Conservation (phyloP, 2,113 vertebrate species). For the Bungarus multicinctus region DNA sequence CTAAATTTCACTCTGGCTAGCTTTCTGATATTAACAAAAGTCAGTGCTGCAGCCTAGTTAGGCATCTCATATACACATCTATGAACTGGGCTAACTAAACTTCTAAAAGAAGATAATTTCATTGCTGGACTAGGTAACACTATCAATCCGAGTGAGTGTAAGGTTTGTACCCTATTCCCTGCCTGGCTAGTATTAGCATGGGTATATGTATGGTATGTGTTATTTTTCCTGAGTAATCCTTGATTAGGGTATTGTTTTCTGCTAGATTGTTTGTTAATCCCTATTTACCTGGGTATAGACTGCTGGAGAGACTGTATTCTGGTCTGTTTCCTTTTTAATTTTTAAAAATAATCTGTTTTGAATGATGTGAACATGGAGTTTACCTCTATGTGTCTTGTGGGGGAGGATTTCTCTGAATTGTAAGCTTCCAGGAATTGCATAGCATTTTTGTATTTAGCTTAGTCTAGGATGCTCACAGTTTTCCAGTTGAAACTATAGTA, state of each 20-base stretch:
- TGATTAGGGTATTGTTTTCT: background rate
- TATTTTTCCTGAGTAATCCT: background rate
- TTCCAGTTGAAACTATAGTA: background rate
- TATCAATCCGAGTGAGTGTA: background rate
- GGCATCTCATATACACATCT: background rate
- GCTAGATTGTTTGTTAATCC: background rate
- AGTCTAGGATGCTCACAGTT: background rate
- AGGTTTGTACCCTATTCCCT: background rate
- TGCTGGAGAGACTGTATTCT: background rate
- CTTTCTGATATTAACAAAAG: background rate
- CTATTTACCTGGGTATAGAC: background rate
- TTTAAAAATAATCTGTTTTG: background rate
- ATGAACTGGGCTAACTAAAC: constrained; percentile 1
- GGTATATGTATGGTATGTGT: background rate
- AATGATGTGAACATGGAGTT: background rate
- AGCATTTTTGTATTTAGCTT: background rate
- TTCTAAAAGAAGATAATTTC: constrained; percentile 3
- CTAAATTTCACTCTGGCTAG: background rate
- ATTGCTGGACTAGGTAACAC: background rate
- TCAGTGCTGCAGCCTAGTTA: background rate
- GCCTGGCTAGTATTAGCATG: background rate
- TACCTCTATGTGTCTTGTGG: background rate
- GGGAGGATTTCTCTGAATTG: background rate
- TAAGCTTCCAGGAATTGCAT: background rate
- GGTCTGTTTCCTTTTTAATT: background rate